Base-by-base conservation (phyloP, 2,888 invertebrate species). In the Tetragonula carbonaria region DNA sequence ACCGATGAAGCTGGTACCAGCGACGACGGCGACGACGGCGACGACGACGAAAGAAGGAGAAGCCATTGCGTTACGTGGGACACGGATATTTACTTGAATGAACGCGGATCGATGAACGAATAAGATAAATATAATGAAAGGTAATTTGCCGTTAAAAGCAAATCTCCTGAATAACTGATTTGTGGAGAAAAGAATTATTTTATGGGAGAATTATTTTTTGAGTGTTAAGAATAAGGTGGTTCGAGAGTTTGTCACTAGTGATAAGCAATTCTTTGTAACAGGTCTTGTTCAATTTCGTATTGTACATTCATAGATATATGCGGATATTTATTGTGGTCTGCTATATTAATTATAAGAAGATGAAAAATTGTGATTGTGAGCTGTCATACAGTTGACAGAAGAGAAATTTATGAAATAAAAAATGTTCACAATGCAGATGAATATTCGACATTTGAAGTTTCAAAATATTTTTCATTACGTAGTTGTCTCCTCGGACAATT, bases 1-100 rank as follows among this genome's bases (percentile, higher is more conserved):
- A 82, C 86, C 78, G 75, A 85, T 80, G 86, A 78, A 70, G 67
- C 83, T 62, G 33, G 72, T 78, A 66, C n/a, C 33, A 14, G 65
- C 16, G 74, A 74, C 45, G 66, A 28, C 53, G 66, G 66, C 55
- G 21, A 51, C 11, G 50, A 33, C 28, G 28, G 28, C 28, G 28
- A 51, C 11, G 50, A 33, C 63, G 57, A 71, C 55, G 70, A 33
- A 4, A 59, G 23, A 16, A 53, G 45, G 63, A n/a, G 51, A 70
- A 74, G 33, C 70, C 66, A 45, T 63, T 45, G 33, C 45, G 62
- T 59, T 45, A 45, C 38, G 57, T 51, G 16, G 8, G 28, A 23
- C 62, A 28, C 28, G 28, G 62, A 28, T 76, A 65, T 76, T 81
- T 67, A 51, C 63, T 63, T 51, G 53, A 73, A 68, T 70, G 55